These are phyloP conservation scores for Buceros bicornis DNA, from an alignment of 2,797 vertebrate genomes.

Conservation along the genomic window DNA sequence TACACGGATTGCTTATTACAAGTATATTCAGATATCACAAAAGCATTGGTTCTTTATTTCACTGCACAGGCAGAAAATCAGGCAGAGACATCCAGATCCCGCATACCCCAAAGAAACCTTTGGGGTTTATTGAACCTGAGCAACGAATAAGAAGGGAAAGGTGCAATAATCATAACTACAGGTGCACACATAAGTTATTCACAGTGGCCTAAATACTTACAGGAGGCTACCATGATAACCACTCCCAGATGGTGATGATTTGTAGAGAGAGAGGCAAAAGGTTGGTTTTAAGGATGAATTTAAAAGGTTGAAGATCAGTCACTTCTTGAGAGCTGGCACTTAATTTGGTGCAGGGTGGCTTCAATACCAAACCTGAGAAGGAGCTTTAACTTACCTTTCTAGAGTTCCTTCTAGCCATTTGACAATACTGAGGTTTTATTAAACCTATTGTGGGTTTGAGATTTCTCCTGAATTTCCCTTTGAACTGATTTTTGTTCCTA, in stretches of 20 bases:
- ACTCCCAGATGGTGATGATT: neutral
- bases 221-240: neutral
- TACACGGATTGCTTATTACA: neutral
- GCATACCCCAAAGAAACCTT: neutral
- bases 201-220: neutral
- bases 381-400: neutral
- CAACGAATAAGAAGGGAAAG: neutral
- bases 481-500: neutral
- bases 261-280: neutral
- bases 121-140: neutral
- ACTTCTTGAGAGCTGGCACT: neutral
- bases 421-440: neutral
- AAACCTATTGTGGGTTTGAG: neutral
- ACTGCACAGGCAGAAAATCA: neutral
- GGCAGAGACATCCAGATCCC: neutral
- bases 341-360: neutral
- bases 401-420: neutral
- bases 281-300: neutral
- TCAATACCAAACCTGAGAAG: neutral
- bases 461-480: neutral
- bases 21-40: neutral
- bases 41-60: neutral
- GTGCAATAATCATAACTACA: neutral
- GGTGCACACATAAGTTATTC: neutral
- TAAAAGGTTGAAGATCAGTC: neutral